These are phyloP conservation scores for Andrena cerasifolii DNA, from an alignment of 1,140 invertebrate species.

Conservation along the genomic window DNA sequence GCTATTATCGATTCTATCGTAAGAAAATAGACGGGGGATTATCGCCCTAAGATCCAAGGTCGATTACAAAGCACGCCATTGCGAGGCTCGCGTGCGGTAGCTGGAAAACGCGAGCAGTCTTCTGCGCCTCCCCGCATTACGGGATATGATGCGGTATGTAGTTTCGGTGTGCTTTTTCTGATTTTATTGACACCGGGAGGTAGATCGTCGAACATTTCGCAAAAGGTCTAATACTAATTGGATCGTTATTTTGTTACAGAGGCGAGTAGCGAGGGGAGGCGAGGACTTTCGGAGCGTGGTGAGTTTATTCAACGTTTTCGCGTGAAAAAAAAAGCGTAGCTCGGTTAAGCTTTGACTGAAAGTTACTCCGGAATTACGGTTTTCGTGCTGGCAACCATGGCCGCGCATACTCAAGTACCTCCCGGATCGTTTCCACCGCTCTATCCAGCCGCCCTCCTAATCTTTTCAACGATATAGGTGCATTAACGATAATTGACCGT, in stretches of 20 bases:
- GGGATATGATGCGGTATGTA: too few species aligned
- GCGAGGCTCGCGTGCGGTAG: neutral
- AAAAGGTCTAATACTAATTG: conserved; percentile 15
- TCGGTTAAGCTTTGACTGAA: conserved; percentile 14
- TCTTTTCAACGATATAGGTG: neutral
- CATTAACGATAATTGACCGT: conserved; percentile 16
- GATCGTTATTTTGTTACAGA: conserved; percentile 53
- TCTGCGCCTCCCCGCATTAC: too few species aligned
- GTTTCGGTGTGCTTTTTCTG: too few species aligned
- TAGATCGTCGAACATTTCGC: neutral
- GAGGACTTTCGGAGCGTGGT: conserved; percentile 26
- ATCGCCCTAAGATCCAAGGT: conserved; percentile 22
- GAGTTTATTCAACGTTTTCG: conserved; percentile 42
- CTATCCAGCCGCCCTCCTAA: neutral
- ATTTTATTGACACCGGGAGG: neutral
- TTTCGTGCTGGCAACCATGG: conserved; percentile 22
- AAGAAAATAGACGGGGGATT: conserved; percentile 28
- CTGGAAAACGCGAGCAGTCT: neutral
- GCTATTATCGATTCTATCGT: conserved; percentile 49
- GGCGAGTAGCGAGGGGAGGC: neutral
- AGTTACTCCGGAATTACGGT: conserved; percentile 40
- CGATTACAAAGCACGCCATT: neutral
- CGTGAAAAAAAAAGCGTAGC: neutral
- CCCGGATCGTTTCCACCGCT: neutral
- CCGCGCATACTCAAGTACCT: conserved; percentile 28